Evolutionary conservation across 2,888 invertebrate genomes (phyloP), one percentile per base, ranked within the genome.

Genomic region (Papilio elwesi): DNA sequence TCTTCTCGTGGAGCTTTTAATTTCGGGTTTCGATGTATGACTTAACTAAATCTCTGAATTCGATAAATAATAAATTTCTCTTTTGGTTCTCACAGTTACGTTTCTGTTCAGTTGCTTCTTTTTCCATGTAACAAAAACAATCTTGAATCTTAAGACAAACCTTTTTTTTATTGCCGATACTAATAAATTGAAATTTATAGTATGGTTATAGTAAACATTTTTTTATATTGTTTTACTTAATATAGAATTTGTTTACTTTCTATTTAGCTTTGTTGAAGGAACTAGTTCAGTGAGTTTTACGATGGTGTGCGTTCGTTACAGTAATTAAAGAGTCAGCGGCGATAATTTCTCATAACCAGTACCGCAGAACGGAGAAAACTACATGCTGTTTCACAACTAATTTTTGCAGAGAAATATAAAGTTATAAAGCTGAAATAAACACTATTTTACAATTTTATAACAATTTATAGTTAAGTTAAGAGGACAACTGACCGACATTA

Each of bases 301-400:
- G 10, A 43, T 12, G 13, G 26, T 26, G 26, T 4, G 6, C 43
- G n/a, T 49, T 49, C 62, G 72, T 68, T 43, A 68, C 75, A 64
- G 71, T 76, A 75, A 77, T 78, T 75, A 74, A 72, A 78, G 73
- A 77, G 76, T 76, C 75, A 78, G 79, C 80, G 75, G 75, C 82
- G 82, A 83, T 86, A 87, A 90, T 92, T 92, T 91, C 91, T 82
- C 88, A 82, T 87, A 86, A 78, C 83, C 89, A 90, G 80, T 86
- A 85, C 86, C 79, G 90, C 89, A 91, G 89, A 93, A 92, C 92
- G 88, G 85, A 85, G 81, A 85, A 85, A 82, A 84, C 80, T 76
- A 82, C 88, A 85, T 83, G 82, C 67, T 86, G 86, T 68, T 76
- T 64, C 65, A 51, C 15, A n/a, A 68, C 13, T 11, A 0, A 51